phyloP scores from a whole-genome alignment of 2,797 vertebrate genomes.

The Darevskia mixta region DNA sequence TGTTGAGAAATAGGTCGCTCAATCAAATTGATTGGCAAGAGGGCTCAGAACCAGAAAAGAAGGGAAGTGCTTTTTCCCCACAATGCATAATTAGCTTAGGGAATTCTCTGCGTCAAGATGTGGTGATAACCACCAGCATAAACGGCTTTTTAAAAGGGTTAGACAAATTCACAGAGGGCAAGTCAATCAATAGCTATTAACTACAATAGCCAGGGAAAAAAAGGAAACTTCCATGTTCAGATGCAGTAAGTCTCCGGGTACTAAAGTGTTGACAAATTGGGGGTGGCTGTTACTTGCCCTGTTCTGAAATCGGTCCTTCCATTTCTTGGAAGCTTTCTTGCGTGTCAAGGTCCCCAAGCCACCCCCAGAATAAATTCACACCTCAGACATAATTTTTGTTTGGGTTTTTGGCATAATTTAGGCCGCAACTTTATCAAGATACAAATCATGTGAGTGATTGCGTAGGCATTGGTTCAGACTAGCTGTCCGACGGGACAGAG shows the following conservation, averaged over 20 bases:
- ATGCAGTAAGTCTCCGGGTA: background rate
- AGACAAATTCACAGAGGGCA: background rate
- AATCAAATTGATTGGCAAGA: background rate
- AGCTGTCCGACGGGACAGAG: too few relatives aligned
- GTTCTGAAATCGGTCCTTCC: too few relatives aligned
- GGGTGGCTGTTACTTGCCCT: background rate
- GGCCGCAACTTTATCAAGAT: too few relatives aligned
- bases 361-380: too few relatives aligned
- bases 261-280: background rate
- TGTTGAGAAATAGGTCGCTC: background rate
- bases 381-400: too few relatives aligned
- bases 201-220: too few relatives aligned
- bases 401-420: too few relatives aligned
- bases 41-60: background rate
- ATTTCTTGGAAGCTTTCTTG: too few relatives aligned
- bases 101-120: background rate
- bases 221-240: background rate
- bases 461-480: too few relatives aligned
- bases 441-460: too few relatives aligned
- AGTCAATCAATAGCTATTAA: too few relatives aligned
- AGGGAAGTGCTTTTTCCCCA: background rate
- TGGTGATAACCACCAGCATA: slow-evolving; percentile 7
- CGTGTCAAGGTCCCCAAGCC: too few relatives aligned
- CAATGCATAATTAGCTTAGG: background rate
- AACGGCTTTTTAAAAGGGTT: slow-evolving; percentile 9